Base-by-base conservation (phyloP, 1,140 invertebrate genomes). In the Drosophila santomea region DNA sequence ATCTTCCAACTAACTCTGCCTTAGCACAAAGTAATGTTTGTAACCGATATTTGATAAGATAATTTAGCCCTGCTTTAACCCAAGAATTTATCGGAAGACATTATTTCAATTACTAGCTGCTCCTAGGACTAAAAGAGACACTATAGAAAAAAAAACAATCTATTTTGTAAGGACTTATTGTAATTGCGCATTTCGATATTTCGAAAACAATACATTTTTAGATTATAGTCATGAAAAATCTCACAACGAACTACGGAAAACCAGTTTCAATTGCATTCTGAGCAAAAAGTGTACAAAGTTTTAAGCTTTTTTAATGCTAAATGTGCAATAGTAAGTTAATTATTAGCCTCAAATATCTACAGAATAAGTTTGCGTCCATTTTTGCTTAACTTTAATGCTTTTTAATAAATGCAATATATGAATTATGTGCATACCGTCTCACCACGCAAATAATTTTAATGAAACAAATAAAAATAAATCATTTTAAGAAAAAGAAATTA, bases 1-100 rank as follows among this genome's bases (percentile, higher is more conserved):
- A 84, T 88, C 84, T 88, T 88, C 84, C 84, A 84, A 84, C 69
- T 84, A 88, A 88, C 73, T 86, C 72, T 89, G 83, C 83, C 83
- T 88, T 88, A 89, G 84, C 83, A 88, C 67, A 77, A 77, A 73
- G 61, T 72, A 84, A 84, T 51, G 58, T 84, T 83, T 67, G 50
- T 60, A 83, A 69, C 20, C 74, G 51, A 47, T 62, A 62, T 68
- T 85, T 56, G 38, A 74, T 69, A 78, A 44, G 62, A 74, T 52
- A 76, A 61, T 85, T 64, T 69, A 47, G 25, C 57, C 45, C 57
- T 55, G 61, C 73, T 79, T 76, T 48, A 52, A 44, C 61, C 60
- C 45, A 57, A 78, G 64, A 71, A 71, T 68, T 74, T 61, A 68
- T 63, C 56, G 60, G 57, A 43, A 32, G 41, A 44, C 36, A 64